Evolutionary conservation across 2,113 vertebrate genomes (phyloP).

Genomic region (Meriones unguiculatus): DNA sequence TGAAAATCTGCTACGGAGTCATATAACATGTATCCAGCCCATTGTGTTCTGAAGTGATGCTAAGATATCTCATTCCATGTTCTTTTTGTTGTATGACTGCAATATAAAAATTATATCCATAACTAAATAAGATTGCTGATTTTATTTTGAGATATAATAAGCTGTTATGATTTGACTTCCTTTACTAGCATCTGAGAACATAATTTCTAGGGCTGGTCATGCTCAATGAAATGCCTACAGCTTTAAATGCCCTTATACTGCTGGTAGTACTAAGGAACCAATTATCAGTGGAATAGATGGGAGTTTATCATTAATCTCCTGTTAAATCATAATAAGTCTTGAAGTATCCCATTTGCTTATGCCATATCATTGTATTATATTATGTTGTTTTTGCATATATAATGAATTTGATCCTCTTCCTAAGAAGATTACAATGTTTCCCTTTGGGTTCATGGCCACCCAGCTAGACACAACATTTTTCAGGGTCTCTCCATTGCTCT

Average conservation of each 20-base stretch:
- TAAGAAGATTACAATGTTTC: not conserved
- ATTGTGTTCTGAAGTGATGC: constrained; percentile 8
- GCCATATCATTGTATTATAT: not conserved
- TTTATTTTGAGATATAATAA: constrained; percentile 54
- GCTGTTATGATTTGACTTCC: not conserved
- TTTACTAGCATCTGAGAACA: constrained; percentile 7
- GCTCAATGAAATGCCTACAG: not conserved
- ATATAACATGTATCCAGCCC: not conserved
- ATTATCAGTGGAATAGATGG: not conserved
- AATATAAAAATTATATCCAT: not conserved
- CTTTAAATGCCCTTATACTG: constrained; percentile 6
- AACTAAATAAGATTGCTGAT: constrained; percentile 5
- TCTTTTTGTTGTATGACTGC: constrained; percentile 1
- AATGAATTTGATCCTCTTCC: constrained; percentile 5
- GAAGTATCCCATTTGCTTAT: not conserved
- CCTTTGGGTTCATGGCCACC: not conserved
- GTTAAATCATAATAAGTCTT: constrained; percentile 5
- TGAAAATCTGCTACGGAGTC: not conserved
- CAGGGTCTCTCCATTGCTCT: not conserved
- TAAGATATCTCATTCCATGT: not conserved
- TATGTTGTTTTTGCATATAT: not conserved
- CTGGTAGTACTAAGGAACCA: not conserved
- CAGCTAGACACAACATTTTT: not conserved
- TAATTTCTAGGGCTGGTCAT: not conserved
- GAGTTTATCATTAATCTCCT: constrained; percentile 37